Base-by-base conservation (phyloP, 1,140 invertebrate genomes). In the Drusus annulatus region DNA sequence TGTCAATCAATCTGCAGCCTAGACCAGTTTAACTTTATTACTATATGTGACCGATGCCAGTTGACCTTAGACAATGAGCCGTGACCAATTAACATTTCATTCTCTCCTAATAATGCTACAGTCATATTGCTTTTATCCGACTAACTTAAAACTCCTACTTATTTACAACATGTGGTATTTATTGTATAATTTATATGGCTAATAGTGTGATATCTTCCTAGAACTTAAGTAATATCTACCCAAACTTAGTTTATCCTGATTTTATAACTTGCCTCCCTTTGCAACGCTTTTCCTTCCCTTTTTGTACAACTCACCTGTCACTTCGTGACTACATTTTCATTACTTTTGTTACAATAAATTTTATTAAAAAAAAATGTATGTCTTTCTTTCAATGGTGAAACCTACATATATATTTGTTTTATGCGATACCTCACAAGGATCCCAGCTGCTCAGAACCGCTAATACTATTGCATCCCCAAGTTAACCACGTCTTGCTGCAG, bases 151-250 rank as follows among this genome's bases (percentile, higher is more conserved):
- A 2, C 36, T 45, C 8, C 36, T 13, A 45, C 36, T 45, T 45
- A 13, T 45, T 45, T 45, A 23, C 1, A 23, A 23, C 4, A 13
- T 60, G 19, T 60, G 17, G 56, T 21, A 60, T 60, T 60, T 60
- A 19, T 60, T 60, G 23, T 21, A 60, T 60, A 3, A 21, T 60
- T 21, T 60, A 23, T 60, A 23, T 28, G 10, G 10, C 36, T n/a
- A 25, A 65, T 65, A 65, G 62, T 65, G 62, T 65, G 62, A 65
- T 65, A 65, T 65, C 62, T 65, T 65, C 62, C 62, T 65, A 65
- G 62, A 65, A 7, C 62, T 1, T 65, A 65, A 28, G 62, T 28
- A 13, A 60, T 60, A 13, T 60, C 7, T 25, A 25, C 28, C n/a
- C 21, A 31, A 65, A 31, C 6, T 28, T 65, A 25, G 1, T 65